Evolutionary conservation across 2,797 vertebrate species (phyloP).

Genomic region (Myotis myotis): DNA sequence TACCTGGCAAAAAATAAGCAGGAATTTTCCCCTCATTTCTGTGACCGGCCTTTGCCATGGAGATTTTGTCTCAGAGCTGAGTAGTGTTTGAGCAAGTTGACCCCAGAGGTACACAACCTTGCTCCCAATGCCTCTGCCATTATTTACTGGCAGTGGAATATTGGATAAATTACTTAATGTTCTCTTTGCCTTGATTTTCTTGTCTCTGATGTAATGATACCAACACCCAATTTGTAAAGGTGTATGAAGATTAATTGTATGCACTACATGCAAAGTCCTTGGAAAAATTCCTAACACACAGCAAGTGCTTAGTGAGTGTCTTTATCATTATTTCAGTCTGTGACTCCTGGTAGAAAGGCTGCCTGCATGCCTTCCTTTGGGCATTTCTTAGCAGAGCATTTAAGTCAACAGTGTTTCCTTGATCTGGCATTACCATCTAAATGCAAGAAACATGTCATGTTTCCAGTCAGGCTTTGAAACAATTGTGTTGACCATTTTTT

Average conservation of each 20-base stretch:
- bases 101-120: accelerated
- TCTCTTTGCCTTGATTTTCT: slow-evolving; percentile 7
- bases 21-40: neutral
- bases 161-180: neutral
- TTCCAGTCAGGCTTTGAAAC: neutral
- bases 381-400: neutral
- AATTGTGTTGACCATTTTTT: neutral
- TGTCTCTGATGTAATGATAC: neutral
- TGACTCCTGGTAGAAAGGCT: neutral
- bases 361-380: neutral
- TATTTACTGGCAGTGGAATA: neutral
- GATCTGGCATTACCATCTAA: neutral
- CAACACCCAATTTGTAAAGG: neutral
- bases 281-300: neutral
- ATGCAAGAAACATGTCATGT: neutral
- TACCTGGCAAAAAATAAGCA: neutral
- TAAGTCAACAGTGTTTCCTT: neutral
- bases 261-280: neutral
- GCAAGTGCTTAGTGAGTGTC: neutral
- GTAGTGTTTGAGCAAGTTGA: neutral
- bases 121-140: neutral
- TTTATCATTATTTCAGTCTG: neutral
- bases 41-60: neutral
- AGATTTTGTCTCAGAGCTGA: neutral
- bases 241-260: neutral